Evolutionary conservation across 2,797 vertebrate species (phyloP), one percentile per base, ranked within the genome.

Genomic region (Cyclura pinguis): DNA sequence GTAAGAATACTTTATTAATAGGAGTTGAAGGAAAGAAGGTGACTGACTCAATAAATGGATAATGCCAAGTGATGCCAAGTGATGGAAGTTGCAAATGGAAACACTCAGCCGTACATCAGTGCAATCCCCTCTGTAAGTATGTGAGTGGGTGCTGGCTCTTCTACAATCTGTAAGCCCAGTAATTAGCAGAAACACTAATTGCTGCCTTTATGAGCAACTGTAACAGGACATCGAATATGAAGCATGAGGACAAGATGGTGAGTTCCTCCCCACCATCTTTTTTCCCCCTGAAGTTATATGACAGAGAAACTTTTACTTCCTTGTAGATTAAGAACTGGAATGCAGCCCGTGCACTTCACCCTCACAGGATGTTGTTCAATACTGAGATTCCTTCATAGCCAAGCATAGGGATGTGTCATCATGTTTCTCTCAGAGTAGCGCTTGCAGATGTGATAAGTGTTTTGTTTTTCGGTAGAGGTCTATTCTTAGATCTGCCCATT

Each of bases 271-370:
- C 14, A 59, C 57, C 18, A 18, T 59, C 18, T 59, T 8, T 8
- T 32, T 6, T 67, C 10, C 6, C 20, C 35, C 59, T 83, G 73
- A 38, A 78, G 64, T 89, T 93, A 38, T 83, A 90, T 67, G 62
- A 67, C 86, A 52, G 10, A 74, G 80, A 89, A 89, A 59, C 27
- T 84, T 93, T 55, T 14, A 47, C 42, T 59, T 73, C 81, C 27
- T 73, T 86, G 6, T 69, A 87, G 22, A 13, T 0, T 67, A 88
- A 91, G 82, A 92, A 94, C 27, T 62, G 38, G 93, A 95, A 89
- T 94, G 72, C 10, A 96, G 38, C 93, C 95, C 87, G 90, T 57
- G 93, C 83, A 84, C 95, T 93, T 95, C 92, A 90, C 94, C 74
- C 93, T 95, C 94, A 93, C 91, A 93, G 94, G 72, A 95, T 94